These are phyloP conservation scores for Zaprionus ornatus DNA, from an alignment of 1,140 invertebrate species.

Conservation along the genomic window DNA sequence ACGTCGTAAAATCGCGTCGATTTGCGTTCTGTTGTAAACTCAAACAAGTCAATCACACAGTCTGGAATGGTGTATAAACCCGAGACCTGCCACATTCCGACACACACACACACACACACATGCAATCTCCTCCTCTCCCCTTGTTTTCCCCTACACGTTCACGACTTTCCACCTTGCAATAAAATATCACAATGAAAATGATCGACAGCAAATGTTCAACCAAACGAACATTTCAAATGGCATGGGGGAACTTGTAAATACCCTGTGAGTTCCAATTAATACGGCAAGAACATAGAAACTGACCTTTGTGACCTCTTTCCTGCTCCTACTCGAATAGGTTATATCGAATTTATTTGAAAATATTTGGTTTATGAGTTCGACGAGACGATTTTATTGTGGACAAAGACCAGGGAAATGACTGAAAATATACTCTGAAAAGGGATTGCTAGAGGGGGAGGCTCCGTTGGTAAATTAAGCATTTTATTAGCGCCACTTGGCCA, in stretches of 20 bases:
- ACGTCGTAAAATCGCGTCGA: conserved; percentile 37
- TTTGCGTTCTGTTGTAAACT: conserved; percentile 36
- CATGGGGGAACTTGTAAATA: not conserved
- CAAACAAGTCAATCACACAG: conserved; percentile 43
- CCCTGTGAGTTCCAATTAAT: not conserved
- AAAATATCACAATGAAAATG: conserved; percentile 55
- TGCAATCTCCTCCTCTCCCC: not conserved
- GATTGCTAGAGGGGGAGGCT: not conserved
- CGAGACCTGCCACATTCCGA: conserved; percentile 22
- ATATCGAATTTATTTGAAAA: conserved; percentile 1
- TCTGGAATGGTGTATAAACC: conserved; percentile 35
- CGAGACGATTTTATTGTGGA: conserved; percentile 19
- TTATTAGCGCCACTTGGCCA: conserved; percentile 64
- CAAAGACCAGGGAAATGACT: conserved; percentile 19
- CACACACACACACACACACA: not conserved
- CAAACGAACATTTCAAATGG: not conserved
- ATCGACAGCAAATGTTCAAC: conserved; percentile 14
- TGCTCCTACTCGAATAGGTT: not conserved
- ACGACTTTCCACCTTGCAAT: conserved; percentile 23
- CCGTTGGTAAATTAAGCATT: conserved; percentile 75
- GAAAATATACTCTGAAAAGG: conserved; percentile 11
- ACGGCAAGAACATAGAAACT: not conserved
- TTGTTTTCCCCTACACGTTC: not conserved
- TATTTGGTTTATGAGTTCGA: conserved; percentile 36
- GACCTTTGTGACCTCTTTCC: not conserved